Percentiles rank a stretch among this genome's conserved stretches.
Evolutionary conservation across 2,888 invertebrate genomes (phyloP).

Genomic region (Drosophila lacicola): DNA sequence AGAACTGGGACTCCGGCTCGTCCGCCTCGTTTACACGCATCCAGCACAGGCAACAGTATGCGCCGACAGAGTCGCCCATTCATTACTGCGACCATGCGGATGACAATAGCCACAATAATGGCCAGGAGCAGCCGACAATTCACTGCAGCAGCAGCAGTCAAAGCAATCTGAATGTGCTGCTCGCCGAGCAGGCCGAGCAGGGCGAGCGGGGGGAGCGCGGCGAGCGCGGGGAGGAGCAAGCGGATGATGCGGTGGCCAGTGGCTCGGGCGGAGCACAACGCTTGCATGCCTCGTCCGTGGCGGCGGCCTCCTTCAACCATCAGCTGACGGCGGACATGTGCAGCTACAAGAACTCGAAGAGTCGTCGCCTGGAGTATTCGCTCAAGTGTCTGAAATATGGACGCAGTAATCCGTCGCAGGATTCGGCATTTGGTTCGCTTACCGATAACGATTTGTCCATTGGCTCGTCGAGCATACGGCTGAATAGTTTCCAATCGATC

Average conservation of each 20-base stretch:
- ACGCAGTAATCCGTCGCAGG: conserved; percentile 85
- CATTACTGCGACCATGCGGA: conserved; percentile 84
- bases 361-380: conserved; percentile 85
- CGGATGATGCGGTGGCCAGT: conserved; percentile 64
- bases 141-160: conserved; percentile 68
- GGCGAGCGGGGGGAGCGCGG: conserved; percentile 7
- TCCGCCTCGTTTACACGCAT: conserved; percentile 47
- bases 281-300: conserved; percentile 43
- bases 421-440: conserved; percentile 85
- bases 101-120: conserved; percentile 31
- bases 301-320: conserved; percentile 78
- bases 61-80: conserved; percentile 83
- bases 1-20: conserved; percentile 64
- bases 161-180: conserved; percentile 75
- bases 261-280: conserved; percentile 56
- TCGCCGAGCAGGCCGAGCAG: no score
- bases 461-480: conserved; percentile 84
- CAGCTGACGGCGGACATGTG: conserved; percentile 85
- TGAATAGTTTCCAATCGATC: conserved; percentile 85
- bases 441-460: conserved; percentile 85
- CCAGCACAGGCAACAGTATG: conserved; percentile 76
- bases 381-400: conserved; percentile 85
- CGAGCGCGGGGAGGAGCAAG: conserved; percentile 23
- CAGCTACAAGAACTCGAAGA: conserved; percentile 85
- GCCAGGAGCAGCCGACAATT: conserved; percentile 69